Conservation (phyloP, 2,797 vertebrate species). For the Poeciliopsis gracilis region DNA sequence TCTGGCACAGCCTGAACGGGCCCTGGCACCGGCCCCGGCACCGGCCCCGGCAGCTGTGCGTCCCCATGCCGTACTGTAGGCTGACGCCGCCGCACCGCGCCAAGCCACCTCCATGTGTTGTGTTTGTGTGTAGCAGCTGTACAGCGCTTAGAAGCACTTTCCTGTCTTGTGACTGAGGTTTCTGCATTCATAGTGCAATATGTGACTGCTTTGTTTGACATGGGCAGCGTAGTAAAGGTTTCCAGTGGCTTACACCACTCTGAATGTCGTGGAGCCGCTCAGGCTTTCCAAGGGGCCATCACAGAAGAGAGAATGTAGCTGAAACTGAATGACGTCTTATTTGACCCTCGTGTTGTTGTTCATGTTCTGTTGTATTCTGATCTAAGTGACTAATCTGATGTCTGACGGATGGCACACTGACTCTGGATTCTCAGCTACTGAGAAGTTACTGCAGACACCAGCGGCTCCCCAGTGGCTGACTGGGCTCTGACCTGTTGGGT, state of each 20-base stretch:
- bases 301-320: constrained; percentile 29
- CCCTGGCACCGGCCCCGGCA: not conserved
- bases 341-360: constrained; percentile 39
- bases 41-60: constrained; percentile 1
- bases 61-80: constrained; percentile 70
- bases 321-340: constrained; percentile 26
- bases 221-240: constrained; percentile 34
- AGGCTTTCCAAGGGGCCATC: constrained; percentile 9
- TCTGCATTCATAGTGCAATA: constrained; percentile 81
- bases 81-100: constrained; percentile 53
- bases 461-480: not conserved
- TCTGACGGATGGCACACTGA: not conserved
- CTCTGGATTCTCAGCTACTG: not conserved
- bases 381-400: constrained; percentile 42
- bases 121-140: constrained; percentile 65
- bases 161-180: constrained; percentile 58
- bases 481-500: constrained; percentile 22
- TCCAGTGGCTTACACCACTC: constrained; percentile 7
- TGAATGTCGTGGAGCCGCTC: constrained; percentile 4
- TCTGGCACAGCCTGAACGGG: not conserved
- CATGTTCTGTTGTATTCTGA: constrained; percentile 22
- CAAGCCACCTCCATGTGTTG: constrained; percentile 45
- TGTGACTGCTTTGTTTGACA: constrained; percentile 68
- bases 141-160: constrained; percentile 68
- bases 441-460: not conserved